Base-by-base conservation (phyloP, 1,140 invertebrate species). In the Neuroterus valhalla region DNA sequence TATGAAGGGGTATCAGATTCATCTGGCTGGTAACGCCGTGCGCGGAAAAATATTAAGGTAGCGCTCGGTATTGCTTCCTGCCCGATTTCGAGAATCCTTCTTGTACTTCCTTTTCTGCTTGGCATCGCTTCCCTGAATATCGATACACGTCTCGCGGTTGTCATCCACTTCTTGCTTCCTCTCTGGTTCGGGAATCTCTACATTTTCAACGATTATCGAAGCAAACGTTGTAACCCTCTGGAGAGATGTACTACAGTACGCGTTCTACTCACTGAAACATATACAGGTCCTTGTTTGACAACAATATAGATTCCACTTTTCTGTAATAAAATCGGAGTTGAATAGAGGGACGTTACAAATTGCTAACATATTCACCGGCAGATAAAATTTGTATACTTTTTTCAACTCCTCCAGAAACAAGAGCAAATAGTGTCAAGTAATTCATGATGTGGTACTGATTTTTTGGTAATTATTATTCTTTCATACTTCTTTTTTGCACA, bases 11-110 rank as follows among this genome's bases (percentile, higher is more conserved):
- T 75, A 80, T 75, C 71, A 70, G 69, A 70, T 68, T 74, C 74
- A 23, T 26, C 62, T 76, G n/a, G 43, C 44, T 68, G 48, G 73
- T 67, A 67, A 48, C 17, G 21, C 23, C 50, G 23, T 23, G 31
- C 21, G 12, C 62, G 68, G 31, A 43, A 66, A 70, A 76, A 79
- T 79, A 79, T 81, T 81, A 77, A 77, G 68, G 72, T 62, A 45
- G 44, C 23, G 14, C 43, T 67, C 23, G 17, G 46, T 69, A 70
- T 73, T 69, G 67, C 62, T 46, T 71, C 66, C 15, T 17, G 46
- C 14, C 10, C 21, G 71, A 73, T 78, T 78, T 78, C 68, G 68
- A 74, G 68, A 71, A 44, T 55, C 19, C 48, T 62, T 71, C n/a
- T 12, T 62, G 14, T 44, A 26, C 14, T 44, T 66, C 26, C 50